Conservation (phyloP, 2,888 invertebrate species). For the Drosophila birchii region DNA sequence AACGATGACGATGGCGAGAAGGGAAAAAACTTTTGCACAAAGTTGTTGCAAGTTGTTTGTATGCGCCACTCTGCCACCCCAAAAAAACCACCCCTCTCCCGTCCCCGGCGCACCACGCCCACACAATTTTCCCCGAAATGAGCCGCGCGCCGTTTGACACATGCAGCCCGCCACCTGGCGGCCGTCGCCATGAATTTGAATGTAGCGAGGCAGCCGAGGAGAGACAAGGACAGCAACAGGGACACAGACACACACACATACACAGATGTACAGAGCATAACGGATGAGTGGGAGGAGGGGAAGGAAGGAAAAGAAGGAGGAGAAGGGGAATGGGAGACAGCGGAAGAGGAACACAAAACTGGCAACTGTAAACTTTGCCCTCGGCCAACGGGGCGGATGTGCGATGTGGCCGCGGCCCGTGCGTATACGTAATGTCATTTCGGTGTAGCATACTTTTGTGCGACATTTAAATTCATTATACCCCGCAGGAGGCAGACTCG, state of each 20-base stretch:
- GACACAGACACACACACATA: conserved; percentile 2
- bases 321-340: neutral
- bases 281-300: neutral
- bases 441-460: conserved; percentile 56
- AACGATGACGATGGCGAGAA: conserved; percentile 28
- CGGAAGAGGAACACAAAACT: conserved; percentile 13
- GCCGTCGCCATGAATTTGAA: conserved; percentile 72
- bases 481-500: conserved; percentile 18
- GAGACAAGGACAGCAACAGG: neutral
- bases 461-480: conserved; percentile 62
- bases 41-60: conserved; percentile 67
- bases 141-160: conserved; percentile 66
- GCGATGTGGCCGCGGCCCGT: conserved; percentile 19
- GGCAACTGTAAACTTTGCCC: conserved; percentile 51
- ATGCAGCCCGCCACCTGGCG: conserved; percentile 73
- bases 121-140: conserved; percentile 61
- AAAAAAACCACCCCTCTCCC: neutral
- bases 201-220: conserved; percentile 30
- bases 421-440: conserved; percentile 68
- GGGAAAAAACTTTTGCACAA: conserved; percentile 57
- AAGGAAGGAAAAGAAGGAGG: neutral
- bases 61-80: conserved; percentile 18
- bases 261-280: conserved; percentile 15
- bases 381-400: conserved; percentile 26
- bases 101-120: conserved; percentile 33